A percentile compares a stretch with the other conserved stretches of the same genome.
phyloP scores from a whole-genome alignment of 2,797 vertebrate species.

The Ptychadena robeensis region DNA sequence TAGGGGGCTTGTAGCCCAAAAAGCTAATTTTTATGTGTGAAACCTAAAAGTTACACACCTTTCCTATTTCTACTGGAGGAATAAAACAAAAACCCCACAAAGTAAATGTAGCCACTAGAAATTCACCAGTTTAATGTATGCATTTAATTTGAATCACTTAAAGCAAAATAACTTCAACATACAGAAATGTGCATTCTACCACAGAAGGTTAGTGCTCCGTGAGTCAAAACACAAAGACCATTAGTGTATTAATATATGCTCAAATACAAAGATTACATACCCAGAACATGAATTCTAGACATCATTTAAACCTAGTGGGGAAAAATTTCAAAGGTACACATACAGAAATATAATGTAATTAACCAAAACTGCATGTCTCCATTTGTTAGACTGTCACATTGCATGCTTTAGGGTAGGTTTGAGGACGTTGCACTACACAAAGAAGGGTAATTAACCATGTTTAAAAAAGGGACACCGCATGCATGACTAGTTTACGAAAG shows the following conservation, averaged over 20 bases:
- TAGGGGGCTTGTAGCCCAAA: no score
- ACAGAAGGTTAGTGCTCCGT: slow-evolving; percentile 24
- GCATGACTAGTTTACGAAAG: not conserved
- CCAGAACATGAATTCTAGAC: slow-evolving; percentile 83
- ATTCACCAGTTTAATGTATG: no score
- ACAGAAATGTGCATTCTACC: slow-evolving; percentile 11
- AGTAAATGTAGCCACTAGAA: no score
- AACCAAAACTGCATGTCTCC: not conserved
- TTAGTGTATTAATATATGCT: slow-evolving; percentile 39
- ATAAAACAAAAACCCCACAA: no score
- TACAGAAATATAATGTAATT: slow-evolving; percentile 65
- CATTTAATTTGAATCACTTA: no score
- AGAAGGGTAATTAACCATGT: no score
- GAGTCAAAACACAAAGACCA: slow-evolving; percentile 42
- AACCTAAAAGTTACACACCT: no score
- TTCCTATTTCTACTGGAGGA: no score
- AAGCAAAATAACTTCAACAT: not conserved
- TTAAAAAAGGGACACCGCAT: not conserved
- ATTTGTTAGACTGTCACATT: not conserved
- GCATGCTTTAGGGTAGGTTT: not conserved
- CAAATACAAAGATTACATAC: slow-evolving; percentile 81
- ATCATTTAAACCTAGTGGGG: slow-evolving; percentile 86
- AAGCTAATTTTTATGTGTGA: no score
- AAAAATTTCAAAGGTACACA: slow-evolving; percentile 83
- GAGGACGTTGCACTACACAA: no score